Base-by-base conservation (phyloP, 2,113 vertebrate species). In the Columba livia region DNA sequence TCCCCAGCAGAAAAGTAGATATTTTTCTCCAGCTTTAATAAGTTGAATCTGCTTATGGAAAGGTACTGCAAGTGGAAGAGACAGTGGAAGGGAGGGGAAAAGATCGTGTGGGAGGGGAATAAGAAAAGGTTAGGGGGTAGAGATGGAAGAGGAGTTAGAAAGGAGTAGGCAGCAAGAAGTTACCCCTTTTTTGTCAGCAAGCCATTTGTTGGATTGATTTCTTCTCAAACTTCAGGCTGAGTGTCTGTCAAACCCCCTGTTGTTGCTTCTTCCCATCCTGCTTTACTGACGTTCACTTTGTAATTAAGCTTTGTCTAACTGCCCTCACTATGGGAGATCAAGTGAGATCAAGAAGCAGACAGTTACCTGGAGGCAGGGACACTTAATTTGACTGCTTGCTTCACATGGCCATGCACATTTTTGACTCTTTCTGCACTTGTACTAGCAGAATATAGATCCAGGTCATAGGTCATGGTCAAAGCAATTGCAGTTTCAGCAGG, bases 401-500 rank as follows among this genome's bases (percentile, higher is more conserved):
- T 91, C 70, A 72, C 0, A 1, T 57, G 16, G 19, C 48, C 16
- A 7, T 69, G 61, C 25, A 51, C 19, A 42, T 61, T 62, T 89
- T 88, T 85, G 15, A 73, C 79, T 75, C 47, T 53, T 84, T 60
- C 64, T 92, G n/a, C 15, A 14, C 60, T 82, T 85, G 19, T 36
- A 31, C 40, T 40, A 69, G 36, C 24, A 73, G 79, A 94, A 40
- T 86, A 84, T 83, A 85, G 85, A 94, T 87, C 32, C 44, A 53
- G 60, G 57, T 83, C 60, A 57, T 56, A 85, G 88, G 90, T 86
- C 51, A 23, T 53, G 28, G 48, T 73, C 72, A 88, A 83, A 96
- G 38, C 54, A 90, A 74, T 73, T 88, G 71, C 60, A 71, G 34
- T 93, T 88, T 70, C 67, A 60, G 40, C 36, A 80, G 64, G 36